Evolutionary conservation across 2,797 vertebrate genomes (phyloP).

Genomic region (Graptemys geographica): DNA sequence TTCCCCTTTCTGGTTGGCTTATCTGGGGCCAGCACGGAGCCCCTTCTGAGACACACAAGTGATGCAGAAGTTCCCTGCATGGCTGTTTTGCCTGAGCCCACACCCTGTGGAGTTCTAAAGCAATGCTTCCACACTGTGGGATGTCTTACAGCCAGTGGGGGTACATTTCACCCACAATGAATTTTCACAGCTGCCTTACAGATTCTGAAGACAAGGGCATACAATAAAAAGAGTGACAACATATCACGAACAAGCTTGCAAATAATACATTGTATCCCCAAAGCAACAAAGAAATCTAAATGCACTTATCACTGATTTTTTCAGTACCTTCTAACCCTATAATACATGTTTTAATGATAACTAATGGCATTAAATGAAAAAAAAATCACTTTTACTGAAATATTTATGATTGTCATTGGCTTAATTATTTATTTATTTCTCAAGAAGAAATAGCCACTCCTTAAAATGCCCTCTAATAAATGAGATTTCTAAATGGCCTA

Average conservation of each 20-base stretch:
- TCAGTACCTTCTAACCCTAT: neutral
- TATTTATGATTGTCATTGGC: neutral
- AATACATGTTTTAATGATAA: neutral
- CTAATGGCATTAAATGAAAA: neutral
- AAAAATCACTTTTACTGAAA: neutral
- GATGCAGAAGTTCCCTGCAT: neutral
- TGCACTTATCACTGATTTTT: neutral
- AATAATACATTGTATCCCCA: neutral
- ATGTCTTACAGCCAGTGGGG: neutral
- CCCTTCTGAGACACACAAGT: neutral
- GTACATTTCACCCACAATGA: accelerated
- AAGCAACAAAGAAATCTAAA: neutral
- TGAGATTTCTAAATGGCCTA: neutral
- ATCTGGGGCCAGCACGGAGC: neutral
- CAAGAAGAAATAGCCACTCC: neutral
- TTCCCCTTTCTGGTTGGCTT: neutral
- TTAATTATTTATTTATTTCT: neutral
- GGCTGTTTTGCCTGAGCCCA: neutral
- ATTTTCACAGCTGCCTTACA: neutral
- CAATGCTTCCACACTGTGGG: neutral
- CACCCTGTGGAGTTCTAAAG: neutral
- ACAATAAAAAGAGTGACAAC: neutral
- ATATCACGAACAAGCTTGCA: neutral
- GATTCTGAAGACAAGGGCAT: neutral
- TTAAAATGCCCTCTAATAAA: neutral